Percentiles rank a stretch among this genome's conserved stretches.
Evolutionary conservation across 2,888 invertebrate species (phyloP).

Genomic region (Lochmaea crataegi): DNA sequence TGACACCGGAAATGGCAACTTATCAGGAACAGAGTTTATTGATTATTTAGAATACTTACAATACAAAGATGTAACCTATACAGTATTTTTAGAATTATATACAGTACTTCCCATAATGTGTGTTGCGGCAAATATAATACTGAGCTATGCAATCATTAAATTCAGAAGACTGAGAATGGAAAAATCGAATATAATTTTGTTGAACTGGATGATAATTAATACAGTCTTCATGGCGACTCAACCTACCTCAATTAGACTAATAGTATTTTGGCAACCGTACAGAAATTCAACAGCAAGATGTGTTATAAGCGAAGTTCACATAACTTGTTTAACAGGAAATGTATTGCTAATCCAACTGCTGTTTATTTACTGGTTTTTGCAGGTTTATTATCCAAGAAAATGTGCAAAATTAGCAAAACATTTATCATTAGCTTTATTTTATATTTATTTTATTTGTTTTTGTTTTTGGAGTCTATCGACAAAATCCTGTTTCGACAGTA

Average conservation of each 20-base stretch:
- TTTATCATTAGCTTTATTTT: constrained; percentile 12
- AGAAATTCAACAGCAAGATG: not conserved
- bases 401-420: constrained; percentile 21
- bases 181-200: not conserved
- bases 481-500: constrained; percentile 4
- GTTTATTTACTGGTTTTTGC: constrained; percentile 31
- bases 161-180: constrained; percentile 5
- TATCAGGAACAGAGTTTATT: no score
- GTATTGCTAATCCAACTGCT: constrained; percentile 19
- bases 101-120: constrained; percentile 1
- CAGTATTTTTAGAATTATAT: constrained; percentile 6
- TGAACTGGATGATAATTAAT: no score
- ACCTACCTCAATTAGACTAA: no score
- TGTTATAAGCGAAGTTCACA: constrained; percentile 11
- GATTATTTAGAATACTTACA: not conserved
- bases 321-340: constrained; percentile 15
- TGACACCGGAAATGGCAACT: no score
- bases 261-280: no score
- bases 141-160: constrained; percentile 17
- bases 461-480: constrained; percentile 10
- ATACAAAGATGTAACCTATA: not conserved
- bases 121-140: constrained; percentile 15
- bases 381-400: constrained; percentile 23
- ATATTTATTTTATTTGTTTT: constrained; percentile 24
- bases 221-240: no score